Percentiles rank a stretch among this genome's conserved stretches.
Evolutionary conservation across 2,113 vertebrate genomes (phyloP).

Genomic region (Aramus guarauna): DNA sequence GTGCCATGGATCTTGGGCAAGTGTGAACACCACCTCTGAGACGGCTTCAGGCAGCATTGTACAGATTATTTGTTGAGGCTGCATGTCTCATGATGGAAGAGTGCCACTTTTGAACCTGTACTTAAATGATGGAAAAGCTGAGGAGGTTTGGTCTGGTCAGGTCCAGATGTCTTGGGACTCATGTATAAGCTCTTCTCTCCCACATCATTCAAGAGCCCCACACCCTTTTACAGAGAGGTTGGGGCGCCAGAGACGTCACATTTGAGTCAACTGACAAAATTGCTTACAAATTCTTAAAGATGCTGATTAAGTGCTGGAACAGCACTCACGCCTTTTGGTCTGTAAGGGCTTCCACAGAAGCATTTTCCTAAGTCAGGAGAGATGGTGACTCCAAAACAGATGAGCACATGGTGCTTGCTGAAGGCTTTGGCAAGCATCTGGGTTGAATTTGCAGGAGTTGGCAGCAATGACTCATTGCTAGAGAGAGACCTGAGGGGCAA

Average conservation of each 20-base stretch:
- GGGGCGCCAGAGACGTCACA: background rate
- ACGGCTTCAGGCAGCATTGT: background rate
- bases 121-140: background rate
- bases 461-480: background rate
- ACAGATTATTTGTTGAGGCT: background rate
- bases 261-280: background rate
- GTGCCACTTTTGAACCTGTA: background rate
- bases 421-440: background rate
- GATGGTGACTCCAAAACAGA: background rate
- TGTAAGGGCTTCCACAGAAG: background rate
- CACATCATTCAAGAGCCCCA: background rate
- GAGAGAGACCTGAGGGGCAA: background rate
- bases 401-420: background rate
- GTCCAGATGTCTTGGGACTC: background rate
- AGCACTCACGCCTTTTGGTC: background rate
- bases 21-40: background rate
- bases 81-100: background rate
- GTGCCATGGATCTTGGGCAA: background rate
- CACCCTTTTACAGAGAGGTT: background rate
- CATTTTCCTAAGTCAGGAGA: background rate
- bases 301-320: constrained; percentile 8
- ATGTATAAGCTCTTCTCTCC: background rate
- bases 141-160: background rate
- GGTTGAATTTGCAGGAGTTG: background rate
- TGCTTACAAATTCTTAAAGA: background rate